Conservation (phyloP, 2,888 invertebrate genomes). For the Diaperis boleti region DNA sequence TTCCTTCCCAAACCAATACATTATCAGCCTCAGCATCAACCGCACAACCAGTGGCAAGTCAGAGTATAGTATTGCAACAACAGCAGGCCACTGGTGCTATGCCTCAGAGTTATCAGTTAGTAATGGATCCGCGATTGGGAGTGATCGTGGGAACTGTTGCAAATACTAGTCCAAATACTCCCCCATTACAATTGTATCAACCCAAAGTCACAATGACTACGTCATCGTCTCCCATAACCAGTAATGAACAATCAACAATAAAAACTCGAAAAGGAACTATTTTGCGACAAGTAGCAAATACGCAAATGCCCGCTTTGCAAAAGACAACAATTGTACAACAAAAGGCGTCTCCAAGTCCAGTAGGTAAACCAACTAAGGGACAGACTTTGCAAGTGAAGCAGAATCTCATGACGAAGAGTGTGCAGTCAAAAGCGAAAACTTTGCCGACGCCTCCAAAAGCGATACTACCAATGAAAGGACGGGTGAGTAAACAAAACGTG, state of each 20-base stretch:
- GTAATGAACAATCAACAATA: conserved; percentile 1
- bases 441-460: not conserved
- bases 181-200: conserved; percentile 32
- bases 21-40: not conserved
- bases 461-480: conserved; percentile 15
- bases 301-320: conserved; percentile 9
- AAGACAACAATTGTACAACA: conserved; percentile 1
- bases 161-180: conserved; percentile 9
- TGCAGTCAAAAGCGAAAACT: conserved; percentile 14
- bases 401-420: not conserved
- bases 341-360: not conserved
- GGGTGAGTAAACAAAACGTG: too few species aligned
- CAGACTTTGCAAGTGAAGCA: conserved; percentile 28
- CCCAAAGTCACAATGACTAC: conserved; percentile 21
- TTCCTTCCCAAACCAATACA: conserved; percentile 9
- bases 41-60: conserved; percentile 55
- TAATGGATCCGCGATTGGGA: conserved; percentile 67
- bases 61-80: conserved; percentile 34
- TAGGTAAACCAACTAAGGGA: not conserved
- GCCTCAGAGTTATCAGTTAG: conserved; percentile 63
- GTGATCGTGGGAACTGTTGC: conserved; percentile 48
- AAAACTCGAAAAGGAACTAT: conserved; percentile 21
- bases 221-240: conserved; percentile 11
- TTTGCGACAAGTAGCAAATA: conserved; percentile 19
- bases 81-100: conserved; percentile 29